phyloP scores from a whole-genome alignment of 2,888 invertebrate genomes.

The Plebejus argus region DNA sequence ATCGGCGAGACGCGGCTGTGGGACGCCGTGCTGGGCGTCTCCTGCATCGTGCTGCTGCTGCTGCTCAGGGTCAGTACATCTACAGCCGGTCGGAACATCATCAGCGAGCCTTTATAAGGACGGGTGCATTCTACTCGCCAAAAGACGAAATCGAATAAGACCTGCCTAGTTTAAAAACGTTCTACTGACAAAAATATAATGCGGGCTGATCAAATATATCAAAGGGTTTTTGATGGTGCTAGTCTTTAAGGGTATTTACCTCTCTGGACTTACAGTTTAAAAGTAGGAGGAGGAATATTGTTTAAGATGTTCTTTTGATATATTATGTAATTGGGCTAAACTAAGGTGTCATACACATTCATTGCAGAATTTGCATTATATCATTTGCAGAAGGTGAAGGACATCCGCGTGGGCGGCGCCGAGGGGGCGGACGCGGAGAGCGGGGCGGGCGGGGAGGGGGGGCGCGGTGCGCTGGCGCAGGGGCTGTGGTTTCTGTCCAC shows the following conservation, averaged over 20 bases:
- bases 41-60: conserved; percentile 85
- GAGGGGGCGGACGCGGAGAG: conserved; percentile 49
- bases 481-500: conserved; percentile 87
- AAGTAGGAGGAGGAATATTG: background rate
- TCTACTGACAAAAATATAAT: too few species aligned
- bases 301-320: background rate
- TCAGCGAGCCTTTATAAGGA: background rate
- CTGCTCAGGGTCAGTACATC: conserved; percentile 82
- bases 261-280: too few species aligned
- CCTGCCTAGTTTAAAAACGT: background rate
- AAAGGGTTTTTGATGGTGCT: background rate
- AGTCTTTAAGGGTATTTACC: background rate
- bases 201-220: too few species aligned
- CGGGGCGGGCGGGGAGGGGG: conserved; percentile 34
- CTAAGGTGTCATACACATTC: background rate
- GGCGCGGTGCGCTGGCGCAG: conserved; percentile 74
- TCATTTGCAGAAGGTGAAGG: conserved; percentile 85
- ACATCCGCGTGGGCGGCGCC: conserved; percentile 73
- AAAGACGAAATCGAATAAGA: background rate
- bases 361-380: too few species aligned
- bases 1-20: conserved; percentile 85
- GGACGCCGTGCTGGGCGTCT: conserved; percentile 85
- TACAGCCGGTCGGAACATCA: background rate
- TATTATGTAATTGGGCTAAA: background rate
- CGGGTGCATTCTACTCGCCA: background rate